A percentile compares a stretch with the other conserved stretches of the same genome.
Evolutionary conservation across 2,888 invertebrate species (phyloP).

Genomic region (Mesorhabditis belari): DNA sequence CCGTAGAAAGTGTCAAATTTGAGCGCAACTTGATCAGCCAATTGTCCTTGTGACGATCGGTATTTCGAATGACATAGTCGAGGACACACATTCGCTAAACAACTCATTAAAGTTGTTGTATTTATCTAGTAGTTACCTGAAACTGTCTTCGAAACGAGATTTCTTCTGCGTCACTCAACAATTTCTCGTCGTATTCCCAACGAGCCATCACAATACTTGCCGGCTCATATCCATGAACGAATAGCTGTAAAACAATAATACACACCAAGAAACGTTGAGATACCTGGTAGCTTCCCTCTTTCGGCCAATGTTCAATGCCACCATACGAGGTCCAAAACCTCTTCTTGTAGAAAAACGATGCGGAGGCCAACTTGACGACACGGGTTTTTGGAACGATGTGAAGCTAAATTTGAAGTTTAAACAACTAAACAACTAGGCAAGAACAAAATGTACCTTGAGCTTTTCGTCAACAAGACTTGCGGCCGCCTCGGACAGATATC

Average conservation of each 20-base stretch:
- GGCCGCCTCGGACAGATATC: slow-evolving; percentile 97
- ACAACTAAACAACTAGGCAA: neutral
- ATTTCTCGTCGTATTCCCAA: slow-evolving; percentile 38
- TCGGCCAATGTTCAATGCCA: slow-evolving; percentile 27
- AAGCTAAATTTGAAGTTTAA: too few species aligned
- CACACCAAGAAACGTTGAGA: neutral
- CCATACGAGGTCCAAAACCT: slow-evolving; percentile 19
- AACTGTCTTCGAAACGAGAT: slow-evolving; percentile 5
- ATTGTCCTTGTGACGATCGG: slow-evolving; percentile 85
- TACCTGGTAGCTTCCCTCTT: slow-evolving; percentile 46
- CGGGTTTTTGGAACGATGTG: slow-evolving; percentile 94
- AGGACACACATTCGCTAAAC: slow-evolving; percentile 61
- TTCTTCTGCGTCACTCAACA: slow-evolving; percentile 32
- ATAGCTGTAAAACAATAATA: slow-evolving; percentile 65
- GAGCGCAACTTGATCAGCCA: slow-evolving; percentile 82
- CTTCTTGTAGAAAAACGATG: slow-evolving; percentile 85
- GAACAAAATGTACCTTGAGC: slow-evolving; percentile 49
- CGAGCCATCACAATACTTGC: slow-evolving; percentile 90
- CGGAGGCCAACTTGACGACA: slow-evolving; percentile 80
- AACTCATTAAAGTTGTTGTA: neutral
- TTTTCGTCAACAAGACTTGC: slow-evolving; percentile 94
- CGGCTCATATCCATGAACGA: slow-evolving; percentile 91
- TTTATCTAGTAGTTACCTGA: slow-evolving; percentile 1
- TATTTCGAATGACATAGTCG: slow-evolving; percentile 49
- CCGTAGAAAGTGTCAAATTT: neutral